Conservation (phyloP, 2,888 invertebrate species). For the Melinaea marsaeus region DNA sequence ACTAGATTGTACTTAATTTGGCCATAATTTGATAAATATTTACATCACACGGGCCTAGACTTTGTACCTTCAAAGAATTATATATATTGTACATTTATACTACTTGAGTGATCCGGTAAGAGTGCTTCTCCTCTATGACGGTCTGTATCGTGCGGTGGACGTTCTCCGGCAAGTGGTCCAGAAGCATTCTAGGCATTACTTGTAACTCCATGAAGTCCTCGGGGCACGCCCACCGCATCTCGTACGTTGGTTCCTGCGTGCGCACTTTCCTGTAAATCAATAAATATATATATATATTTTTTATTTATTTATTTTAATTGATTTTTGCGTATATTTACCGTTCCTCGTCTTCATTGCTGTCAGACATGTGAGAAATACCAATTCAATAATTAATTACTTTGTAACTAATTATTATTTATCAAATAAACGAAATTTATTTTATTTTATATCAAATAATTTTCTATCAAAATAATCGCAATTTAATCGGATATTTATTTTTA, state of each 20-base stretch:
- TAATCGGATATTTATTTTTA: too few relatives aligned
- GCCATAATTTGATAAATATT: slow-evolving; percentile 2
- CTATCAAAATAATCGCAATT: too few relatives aligned
- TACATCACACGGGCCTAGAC: neutral
- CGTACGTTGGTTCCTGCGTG: slow-evolving; percentile 81
- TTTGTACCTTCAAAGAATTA: slow-evolving; percentile 1
- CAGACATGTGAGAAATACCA: slow-evolving; percentile 52
- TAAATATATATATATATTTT: neutral
- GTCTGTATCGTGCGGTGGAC: slow-evolving; percentile 83
- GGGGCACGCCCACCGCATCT: slow-evolving; percentile 88
- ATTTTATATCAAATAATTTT: too few relatives aligned
- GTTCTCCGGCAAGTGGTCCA: slow-evolving; percentile 91
- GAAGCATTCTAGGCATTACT: slow-evolving; percentile 90
- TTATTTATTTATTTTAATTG: neutral
- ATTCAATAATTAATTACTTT: neutral
- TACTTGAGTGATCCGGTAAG: slow-evolving; percentile 65
- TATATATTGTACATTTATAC: slow-evolving; percentile 26
- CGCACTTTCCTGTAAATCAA: slow-evolving; percentile 75
- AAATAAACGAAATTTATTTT: neutral
- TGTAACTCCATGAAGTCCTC: slow-evolving; percentile 89
- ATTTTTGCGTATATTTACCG: slow-evolving; percentile 43
- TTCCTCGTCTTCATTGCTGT: slow-evolving; percentile 61
- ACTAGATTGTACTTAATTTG: slow-evolving; percentile 22
- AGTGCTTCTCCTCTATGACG: slow-evolving; percentile 75
- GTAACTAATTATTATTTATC: neutral